A percentile compares a stretch with the other conserved stretches of the same genome.
Conservation (phyloP, 2,888 invertebrate genomes). For the Eupithecia exiguata region DNA sequence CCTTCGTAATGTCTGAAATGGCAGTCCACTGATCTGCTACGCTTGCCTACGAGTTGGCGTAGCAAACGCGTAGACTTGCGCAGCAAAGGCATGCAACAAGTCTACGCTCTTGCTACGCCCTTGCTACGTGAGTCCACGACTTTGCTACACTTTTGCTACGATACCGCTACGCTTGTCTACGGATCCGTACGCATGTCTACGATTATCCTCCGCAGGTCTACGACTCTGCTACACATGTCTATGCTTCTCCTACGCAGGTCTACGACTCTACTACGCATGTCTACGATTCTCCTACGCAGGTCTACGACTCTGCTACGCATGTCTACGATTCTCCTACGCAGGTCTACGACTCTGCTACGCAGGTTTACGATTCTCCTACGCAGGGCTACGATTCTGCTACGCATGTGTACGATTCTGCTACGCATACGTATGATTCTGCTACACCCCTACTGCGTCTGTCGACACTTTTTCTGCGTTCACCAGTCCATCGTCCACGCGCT, state of each 20-base stretch:
- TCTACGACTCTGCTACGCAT: neutral
- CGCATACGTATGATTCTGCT: too few relatives aligned
- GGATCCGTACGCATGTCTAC: neutral
- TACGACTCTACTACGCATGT: neutral
- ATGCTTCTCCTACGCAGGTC: neutral
- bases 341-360: neutral
- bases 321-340: neutral
- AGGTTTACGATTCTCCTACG: neutral
- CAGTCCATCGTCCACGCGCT: neutral
- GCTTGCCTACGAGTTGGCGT: neutral
- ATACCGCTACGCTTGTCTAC: neutral
- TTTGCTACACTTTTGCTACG: slow-evolving; percentile 1
- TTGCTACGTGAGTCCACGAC: neutral
- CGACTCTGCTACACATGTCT: neutral
- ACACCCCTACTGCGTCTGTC: neutral
- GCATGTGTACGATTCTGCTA: too few relatives aligned
- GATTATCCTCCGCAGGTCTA: neutral
- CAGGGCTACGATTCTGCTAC: neutral
- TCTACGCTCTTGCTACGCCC: neutral
- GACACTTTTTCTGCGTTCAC: neutral
- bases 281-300: too few relatives aligned
- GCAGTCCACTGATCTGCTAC: neutral
- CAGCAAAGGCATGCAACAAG: neutral
- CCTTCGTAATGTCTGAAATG: neutral
- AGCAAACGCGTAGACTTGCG: neutral